phyloP scores from a whole-genome alignment of 2,797 vertebrate species.

The Gorsachius magnificus region DNA sequence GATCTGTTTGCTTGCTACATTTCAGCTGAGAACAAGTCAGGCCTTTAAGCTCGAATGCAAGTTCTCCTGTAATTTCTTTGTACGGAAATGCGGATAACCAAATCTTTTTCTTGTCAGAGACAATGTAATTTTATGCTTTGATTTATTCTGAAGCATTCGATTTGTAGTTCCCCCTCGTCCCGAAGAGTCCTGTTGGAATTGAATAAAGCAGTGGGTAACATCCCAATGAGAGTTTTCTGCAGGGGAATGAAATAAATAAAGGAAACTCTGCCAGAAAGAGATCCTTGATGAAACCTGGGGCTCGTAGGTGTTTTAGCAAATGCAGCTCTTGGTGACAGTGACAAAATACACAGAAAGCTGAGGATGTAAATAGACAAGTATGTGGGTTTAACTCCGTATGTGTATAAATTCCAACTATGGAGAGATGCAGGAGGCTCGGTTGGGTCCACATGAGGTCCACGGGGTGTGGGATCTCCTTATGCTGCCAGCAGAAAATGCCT shows the following conservation, averaged over 20 bases:
- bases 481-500: not conserved
- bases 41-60: not conserved
- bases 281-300: not conserved
- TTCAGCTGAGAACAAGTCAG: not conserved
- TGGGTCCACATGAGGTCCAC: rapidly evolving
- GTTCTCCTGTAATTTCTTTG: conserved; percentile 26
- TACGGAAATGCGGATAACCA: conserved; percentile 37
- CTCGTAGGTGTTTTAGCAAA: not conserved
- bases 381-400: not conserved
- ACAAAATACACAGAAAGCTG: not conserved
- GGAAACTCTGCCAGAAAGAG: not conserved
- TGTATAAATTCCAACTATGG: not conserved
- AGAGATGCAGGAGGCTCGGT: not conserved
- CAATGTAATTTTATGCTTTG: conserved; percentile 54
- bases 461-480: not conserved
- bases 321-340: not conserved
- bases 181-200: not conserved
- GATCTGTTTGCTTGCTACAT: not conserved
- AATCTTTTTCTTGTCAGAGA: conserved; percentile 36
- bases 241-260: not conserved
- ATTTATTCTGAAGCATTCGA: conserved; percentile 28
- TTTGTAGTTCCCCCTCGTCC: not conserved
- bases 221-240: not conserved
- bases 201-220: conserved; percentile 8
- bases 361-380: not conserved